phyloP scores from a whole-genome alignment of 1,140 invertebrate genomes.

The Steinernema feltiae region DNA sequence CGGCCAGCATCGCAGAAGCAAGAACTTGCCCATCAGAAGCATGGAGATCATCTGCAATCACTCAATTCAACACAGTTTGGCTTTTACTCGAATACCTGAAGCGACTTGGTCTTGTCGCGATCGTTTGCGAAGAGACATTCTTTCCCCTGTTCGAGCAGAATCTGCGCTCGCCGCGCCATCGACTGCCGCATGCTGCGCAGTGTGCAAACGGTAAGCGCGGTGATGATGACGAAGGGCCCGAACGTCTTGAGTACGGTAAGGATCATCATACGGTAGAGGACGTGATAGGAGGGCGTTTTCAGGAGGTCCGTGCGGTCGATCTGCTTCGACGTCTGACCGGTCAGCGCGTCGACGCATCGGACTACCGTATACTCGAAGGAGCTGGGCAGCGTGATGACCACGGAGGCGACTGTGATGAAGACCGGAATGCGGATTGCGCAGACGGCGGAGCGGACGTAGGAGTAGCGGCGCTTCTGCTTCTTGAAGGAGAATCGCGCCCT shows the following conservation, averaged over 20 bases:
- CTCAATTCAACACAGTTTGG: neutral
- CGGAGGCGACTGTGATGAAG: constrained; percentile 32
- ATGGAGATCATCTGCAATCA: constrained; percentile 35
- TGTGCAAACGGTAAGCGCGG: constrained; percentile 27
- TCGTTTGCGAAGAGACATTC: constrained; percentile 32
- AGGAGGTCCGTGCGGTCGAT: constrained; percentile 11
- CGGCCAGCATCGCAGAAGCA: constrained; percentile 34
- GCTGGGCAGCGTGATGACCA: constrained; percentile 33
- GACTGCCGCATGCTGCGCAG: constrained; percentile 32
- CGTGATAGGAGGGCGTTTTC: constrained; percentile 3
- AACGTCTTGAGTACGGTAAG: constrained; percentile 33
- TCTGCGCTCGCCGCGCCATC: constrained; percentile 29
- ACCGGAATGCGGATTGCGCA: constrained; percentile 26
- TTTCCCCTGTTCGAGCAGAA: constrained; percentile 34
- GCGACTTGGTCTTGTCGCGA: constrained; percentile 34
- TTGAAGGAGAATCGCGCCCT: constrained; percentile 2
- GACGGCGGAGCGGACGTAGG: neutral
- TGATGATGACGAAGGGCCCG: constrained; percentile 34
- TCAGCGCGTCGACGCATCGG: constrained; percentile 12
- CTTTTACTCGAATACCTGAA: constrained; percentile 22
- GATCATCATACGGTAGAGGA: constrained; percentile 26
- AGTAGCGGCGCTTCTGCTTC: constrained; percentile 20
- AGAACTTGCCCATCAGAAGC: constrained; percentile 33
- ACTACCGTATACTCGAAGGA: constrained; percentile 31
- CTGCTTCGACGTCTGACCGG: neutral